phyloP scores from a whole-genome alignment of 2,888 invertebrate species.

The Litoditis marina region DNA sequence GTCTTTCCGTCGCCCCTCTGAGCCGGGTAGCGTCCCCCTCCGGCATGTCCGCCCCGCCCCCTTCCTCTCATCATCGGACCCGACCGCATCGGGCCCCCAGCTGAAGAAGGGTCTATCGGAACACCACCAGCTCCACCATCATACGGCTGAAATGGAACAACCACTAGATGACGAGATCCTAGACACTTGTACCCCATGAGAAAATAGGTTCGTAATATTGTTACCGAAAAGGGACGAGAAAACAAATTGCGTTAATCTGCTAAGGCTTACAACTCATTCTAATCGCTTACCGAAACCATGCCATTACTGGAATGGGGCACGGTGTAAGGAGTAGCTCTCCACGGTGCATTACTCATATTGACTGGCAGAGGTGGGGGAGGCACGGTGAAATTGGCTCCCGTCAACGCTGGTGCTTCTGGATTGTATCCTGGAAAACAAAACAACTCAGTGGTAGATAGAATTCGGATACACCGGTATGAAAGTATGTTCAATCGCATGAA shows the following conservation, averaged over 20 bases:
- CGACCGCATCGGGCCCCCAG: slow-evolving; percentile 15
- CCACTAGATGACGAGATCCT: too few relatives aligned
- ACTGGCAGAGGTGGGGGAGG: slow-evolving; percentile 54
- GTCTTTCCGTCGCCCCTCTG: slow-evolving; percentile 10
- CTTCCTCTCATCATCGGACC: slow-evolving; percentile 8
- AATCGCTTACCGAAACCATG: slow-evolving; percentile 1
- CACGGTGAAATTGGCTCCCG: slow-evolving; percentile 38
- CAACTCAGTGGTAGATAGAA: too few relatives aligned
- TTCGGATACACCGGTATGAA: too few relatives aligned
- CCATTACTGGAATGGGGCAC: not conserved
- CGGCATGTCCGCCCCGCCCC: slow-evolving; percentile 4
- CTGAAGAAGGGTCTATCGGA: slow-evolving; percentile 13
- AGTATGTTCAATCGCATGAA: too few relatives aligned
- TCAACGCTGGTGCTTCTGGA: slow-evolving; percentile 57
- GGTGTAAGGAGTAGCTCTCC: slow-evolving; percentile 7
- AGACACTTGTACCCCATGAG: too few relatives aligned
- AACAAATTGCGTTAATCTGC: not conserved
- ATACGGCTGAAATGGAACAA: too few relatives aligned
- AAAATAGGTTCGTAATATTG: too few relatives aligned
- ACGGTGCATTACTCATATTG: slow-evolving; percentile 39
- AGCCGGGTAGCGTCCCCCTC: not conserved
- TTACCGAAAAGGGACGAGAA: not conserved
- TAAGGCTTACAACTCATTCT: not conserved
- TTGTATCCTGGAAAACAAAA: slow-evolving; percentile 46
- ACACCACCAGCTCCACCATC: slow-evolving; percentile 10